Base-by-base conservation (phyloP, 2,888 invertebrate genomes). In the Melolontha melolontha region DNA sequence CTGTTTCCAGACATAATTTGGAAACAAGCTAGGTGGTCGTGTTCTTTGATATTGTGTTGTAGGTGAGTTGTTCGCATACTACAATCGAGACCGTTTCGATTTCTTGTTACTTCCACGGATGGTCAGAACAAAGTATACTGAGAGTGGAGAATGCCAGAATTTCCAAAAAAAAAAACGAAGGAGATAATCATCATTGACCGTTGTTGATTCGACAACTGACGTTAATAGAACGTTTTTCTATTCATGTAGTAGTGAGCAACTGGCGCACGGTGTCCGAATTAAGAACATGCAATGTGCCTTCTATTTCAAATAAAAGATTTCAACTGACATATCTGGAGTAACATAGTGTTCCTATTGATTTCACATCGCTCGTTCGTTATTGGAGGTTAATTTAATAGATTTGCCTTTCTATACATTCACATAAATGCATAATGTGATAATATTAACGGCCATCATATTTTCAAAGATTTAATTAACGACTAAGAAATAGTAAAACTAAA, bases 131-230 rank as follows among this genome's bases (percentile, higher is more conserved):
- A 54, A 54, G 54, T 16, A 14, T 54, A 54, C 54, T 40, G 54
- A 40, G 40, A 54, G 34, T 34, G 10, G 8, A 34, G 16, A 54
- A 54, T 40, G 39, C 54, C 39, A 54, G 41, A 17, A 54, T 16
- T 8, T 57, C 12, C 22, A 41, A 42, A 57, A 42, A 42, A 55
- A 16, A 44, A 6, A 29, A 29, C n/a, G n/a, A 6, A n/a, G 42
- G 7, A 42, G 55, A 57, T 57, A 42, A 57, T 42, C 41, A 57
- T 57, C 55, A 50, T 12, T 27, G 29, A 34, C 62, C 22, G 67
- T 62, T 62, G 67, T 51, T 62, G 67, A 67, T 51, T 62, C 51
- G 63, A 63, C 67, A 52, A 52, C 49, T 67, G 67, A 67, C 67
- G 42, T 51, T 67, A 67, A 67, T 67, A 63, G 63, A 57, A 42